Evolutionary conservation across 1,140 invertebrate genomes (phyloP).

Genomic region (Thaumatotibia leucotreta): DNA sequence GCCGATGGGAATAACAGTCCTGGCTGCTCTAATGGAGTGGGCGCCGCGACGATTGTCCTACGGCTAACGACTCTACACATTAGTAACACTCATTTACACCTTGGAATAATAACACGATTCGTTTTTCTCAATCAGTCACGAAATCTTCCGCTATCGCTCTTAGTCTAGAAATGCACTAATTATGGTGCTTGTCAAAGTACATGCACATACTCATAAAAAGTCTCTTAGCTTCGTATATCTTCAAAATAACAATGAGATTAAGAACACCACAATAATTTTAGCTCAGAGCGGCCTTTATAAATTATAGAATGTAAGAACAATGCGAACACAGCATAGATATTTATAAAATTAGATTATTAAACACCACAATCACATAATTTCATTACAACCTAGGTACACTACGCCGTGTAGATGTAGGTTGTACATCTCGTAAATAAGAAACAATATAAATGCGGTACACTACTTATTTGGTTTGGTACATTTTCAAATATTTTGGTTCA

Average conservation of each 20-base stretch:
- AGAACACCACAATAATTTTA: background rate
- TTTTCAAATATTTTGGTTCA: too few species aligned
- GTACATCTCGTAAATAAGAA: too few species aligned
- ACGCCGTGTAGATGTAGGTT: too few species aligned
- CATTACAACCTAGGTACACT: too few species aligned
- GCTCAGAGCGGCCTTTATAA: background rate
- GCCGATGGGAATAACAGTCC: background rate
- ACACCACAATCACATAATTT: too few species aligned
- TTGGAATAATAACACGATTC: slow-evolving; percentile 5
- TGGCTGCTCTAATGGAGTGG: background rate
- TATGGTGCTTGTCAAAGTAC: too few species aligned
- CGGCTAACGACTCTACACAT: background rate
- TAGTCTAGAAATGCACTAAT: background rate
- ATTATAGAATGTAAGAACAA: background rate
- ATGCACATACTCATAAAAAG: too few species aligned
- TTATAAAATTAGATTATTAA: too few species aligned
- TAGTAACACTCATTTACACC: slow-evolving; percentile 11
- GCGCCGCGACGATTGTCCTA: background rate
- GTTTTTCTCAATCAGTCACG: background rate
- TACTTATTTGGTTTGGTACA: too few species aligned
- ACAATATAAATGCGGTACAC: too few species aligned
- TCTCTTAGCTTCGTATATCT: too few species aligned
- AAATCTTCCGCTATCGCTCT: background rate
- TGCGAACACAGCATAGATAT: background rate
- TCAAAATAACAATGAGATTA: background rate